Evolutionary conservation across 2,113 vertebrate genomes (phyloP).

Genomic region (Pycnonotus jocosus): DNA sequence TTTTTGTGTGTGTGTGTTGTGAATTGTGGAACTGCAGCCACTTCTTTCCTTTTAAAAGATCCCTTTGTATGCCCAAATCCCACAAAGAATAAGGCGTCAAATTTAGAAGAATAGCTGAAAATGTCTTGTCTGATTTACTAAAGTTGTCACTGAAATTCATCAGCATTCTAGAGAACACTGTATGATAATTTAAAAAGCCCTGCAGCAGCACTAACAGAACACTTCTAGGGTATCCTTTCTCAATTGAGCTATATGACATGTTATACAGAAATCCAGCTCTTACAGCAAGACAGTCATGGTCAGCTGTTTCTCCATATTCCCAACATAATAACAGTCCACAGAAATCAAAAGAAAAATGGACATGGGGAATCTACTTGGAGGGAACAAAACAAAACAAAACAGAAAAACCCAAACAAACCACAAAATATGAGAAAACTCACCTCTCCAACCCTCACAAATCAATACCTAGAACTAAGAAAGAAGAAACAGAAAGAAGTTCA

Average conservation of each 20-base stretch:
- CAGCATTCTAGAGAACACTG: not conserved
- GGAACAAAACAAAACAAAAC: not conserved
- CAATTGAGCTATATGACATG: not conserved
- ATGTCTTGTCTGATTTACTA: not conserved
- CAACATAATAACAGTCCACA: not conserved
- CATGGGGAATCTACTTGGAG: not conserved
- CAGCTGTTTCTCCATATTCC: not conserved
- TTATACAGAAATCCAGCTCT: not conserved
- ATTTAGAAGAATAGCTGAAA: not conserved
- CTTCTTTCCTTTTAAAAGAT: not conserved
- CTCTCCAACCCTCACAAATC: not conserved
- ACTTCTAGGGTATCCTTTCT: not conserved
- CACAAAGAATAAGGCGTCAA: not conserved
- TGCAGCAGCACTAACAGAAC: not conserved
- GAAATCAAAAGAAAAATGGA: not conserved
- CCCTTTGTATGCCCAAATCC: not conserved
- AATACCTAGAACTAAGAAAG: not conserved
- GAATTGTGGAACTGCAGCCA: not conserved
- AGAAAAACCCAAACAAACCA: rapidly evolving
- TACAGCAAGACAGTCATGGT: not conserved
- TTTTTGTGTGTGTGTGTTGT: not conserved
- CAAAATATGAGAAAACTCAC: not conserved
- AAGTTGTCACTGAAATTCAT: not conserved
- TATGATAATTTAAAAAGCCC: not conserved
- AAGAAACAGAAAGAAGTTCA: not conserved